Conservation (phyloP, 2,888 invertebrate genomes). For the Bugula neritina region DNA sequence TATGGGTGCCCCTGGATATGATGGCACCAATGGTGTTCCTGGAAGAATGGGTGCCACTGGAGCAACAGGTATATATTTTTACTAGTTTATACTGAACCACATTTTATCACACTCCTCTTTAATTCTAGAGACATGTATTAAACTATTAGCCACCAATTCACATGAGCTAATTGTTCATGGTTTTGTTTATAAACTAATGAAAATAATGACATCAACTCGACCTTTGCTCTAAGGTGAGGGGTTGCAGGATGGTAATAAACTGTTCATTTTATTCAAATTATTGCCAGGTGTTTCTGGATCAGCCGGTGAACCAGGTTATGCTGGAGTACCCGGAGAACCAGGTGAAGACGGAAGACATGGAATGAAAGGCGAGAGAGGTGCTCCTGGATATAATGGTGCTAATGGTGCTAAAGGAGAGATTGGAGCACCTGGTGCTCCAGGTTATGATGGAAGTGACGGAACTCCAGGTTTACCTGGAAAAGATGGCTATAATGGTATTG, state of each 20-base stretch:
- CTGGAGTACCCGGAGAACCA: constrained; percentile 27
- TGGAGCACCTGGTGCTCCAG: constrained; percentile 26
- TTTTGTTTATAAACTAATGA: too few species aligned
- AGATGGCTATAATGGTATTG: neutral
- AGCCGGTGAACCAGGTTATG: constrained; percentile 23
- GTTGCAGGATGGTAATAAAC: too few species aligned
- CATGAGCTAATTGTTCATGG: too few species aligned
- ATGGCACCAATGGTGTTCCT: neutral
- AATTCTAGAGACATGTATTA: too few species aligned
- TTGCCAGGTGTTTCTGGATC: neutral
- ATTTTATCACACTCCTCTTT: neutral
- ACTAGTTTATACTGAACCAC: neutral
- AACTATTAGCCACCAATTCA: too few species aligned
- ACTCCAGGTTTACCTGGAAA: constrained; percentile 26
- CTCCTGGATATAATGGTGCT: constrained; percentile 17
- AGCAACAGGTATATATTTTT: neutral
- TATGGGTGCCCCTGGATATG: constrained; percentile 4
- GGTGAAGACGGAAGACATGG: constrained; percentile 23
- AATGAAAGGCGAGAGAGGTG: constrained; percentile 25
- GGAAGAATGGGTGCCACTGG: constrained; percentile 7
- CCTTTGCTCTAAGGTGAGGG: too few species aligned
- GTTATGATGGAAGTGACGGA: neutral
- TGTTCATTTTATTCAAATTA: too few species aligned
- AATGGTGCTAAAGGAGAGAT: constrained; percentile 16
- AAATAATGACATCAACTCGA: too few species aligned